phyloP scores from a whole-genome alignment of 2,888 invertebrate genomes.

The Chaetogeoica ovagalla region DNA sequence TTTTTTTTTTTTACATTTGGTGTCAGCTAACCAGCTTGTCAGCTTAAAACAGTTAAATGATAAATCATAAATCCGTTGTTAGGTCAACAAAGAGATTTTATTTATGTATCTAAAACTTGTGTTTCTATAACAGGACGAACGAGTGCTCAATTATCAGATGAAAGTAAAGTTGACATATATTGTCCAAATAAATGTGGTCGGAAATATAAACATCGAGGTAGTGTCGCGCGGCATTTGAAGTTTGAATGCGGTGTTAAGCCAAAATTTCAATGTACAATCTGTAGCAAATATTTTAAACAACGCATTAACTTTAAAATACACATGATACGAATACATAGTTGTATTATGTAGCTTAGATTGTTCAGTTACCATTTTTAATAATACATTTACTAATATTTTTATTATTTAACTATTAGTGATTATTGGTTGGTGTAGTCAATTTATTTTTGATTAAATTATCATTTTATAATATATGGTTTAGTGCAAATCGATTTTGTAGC shows the following conservation, averaged over 20 bases:
- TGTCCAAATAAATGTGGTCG: constrained; percentile 55
- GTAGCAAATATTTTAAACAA: constrained; percentile 53
- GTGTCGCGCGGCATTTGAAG: constrained; percentile 59
- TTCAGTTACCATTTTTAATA: not conserved
- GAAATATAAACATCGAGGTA: constrained; percentile 55
- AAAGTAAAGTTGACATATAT: constrained; percentile 33
- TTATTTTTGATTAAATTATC: not conserved
- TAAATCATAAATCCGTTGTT: constrained; percentile 6
- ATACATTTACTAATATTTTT: not conserved
- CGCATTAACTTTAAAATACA: constrained; percentile 50
- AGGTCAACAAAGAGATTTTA: not conserved
- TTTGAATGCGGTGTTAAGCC: constrained; percentile 61
- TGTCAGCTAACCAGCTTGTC: constrained; percentile 49
- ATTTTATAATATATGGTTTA: not conserved
- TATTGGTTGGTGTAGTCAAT: not conserved
- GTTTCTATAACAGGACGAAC: constrained; percentile 34
- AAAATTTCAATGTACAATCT: constrained; percentile 51
- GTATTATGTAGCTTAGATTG: constrained; percentile 21
- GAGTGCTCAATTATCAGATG: constrained; percentile 24
- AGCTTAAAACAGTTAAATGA: constrained; percentile 31
- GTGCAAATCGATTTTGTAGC: not conserved
- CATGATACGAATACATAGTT: constrained; percentile 50
- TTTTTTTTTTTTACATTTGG: constrained; percentile 30
- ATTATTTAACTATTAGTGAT: not conserved
- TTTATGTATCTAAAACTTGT: constrained; percentile 31